Evolutionary conservation across 2,888 invertebrate species (phyloP), one percentile per base, ranked within the genome.

Genomic region (Platerodrilus igneus): DNA sequence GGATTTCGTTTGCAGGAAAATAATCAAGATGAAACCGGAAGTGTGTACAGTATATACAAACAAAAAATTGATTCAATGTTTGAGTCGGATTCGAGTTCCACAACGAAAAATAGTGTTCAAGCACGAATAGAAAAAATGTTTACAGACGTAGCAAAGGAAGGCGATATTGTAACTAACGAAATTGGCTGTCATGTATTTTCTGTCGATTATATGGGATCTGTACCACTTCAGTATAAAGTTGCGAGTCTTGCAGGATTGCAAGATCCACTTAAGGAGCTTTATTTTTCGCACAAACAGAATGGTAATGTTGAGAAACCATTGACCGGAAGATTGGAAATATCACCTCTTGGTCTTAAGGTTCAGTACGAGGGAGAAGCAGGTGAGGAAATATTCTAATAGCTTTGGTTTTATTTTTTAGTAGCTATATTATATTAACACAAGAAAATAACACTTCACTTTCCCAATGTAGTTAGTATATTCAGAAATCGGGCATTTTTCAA

Each of bases 61-160:
- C 82, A 85, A 59, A 81, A 85, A 64, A 91, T 91, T 60, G 91
- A 91, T 69, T 79, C 86, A 14, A 82, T 91, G 69, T 91, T 91
- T 69, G 71, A 72, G 43, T 63, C 58, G 41, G 69, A 58, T 48
- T 59, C 54, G 52, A 72, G 60, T 48, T 40, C 60, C 50, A 56
- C 63, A 58, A 73, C 76, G 19, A 78, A 76, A 54, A 86, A 86
- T 57, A 81, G 81, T 36, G 87, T 90, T 2, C 90, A 91, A 65
- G 88, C 86, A 9, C 79, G 85, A 56, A 90, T 91, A 66, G 89
- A 90, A 63, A 81, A 83, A 55, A 85, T 90, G 80, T 90, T 90
- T 60, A 79, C 78, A 14, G 84, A 84, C 44, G 79, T 85, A 57
- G 79, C 83, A 2, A 67, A 74, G 28, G 74, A 78, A 44, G 62